Evolutionary conservation across 1,140 invertebrate species (phyloP).

Genomic region (Trichonephila inaurata): DNA sequence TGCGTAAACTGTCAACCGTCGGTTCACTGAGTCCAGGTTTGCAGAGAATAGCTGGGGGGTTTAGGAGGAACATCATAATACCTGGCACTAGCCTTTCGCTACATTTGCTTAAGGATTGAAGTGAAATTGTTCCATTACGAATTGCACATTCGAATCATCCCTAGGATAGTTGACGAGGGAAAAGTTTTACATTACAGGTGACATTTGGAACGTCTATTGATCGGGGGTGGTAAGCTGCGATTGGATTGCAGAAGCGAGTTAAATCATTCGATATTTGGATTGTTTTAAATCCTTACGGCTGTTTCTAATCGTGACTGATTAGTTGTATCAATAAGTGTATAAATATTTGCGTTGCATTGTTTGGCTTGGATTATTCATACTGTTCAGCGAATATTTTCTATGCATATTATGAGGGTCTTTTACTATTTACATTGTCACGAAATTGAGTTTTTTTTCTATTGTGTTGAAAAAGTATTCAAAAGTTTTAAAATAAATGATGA

Average conservation of each 20-base stretch:
- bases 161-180: neutral
- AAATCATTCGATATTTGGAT: neutral
- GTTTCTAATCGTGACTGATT: no score
- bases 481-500: no score
- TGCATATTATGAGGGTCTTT: no score
- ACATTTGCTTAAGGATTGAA: slow-evolving; percentile 41
- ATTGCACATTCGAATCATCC: neutral
- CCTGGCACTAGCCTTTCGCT: slow-evolving; percentile 19
- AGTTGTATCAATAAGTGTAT: no score
- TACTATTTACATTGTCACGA: no score
- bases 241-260: neutral
- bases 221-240: neutral
- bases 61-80: slow-evolving; percentile 3
- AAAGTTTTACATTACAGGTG: slow-evolving; percentile 13
- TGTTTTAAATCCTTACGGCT: neutral
- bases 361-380: no score
- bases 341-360: no score
- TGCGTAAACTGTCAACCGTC: slow-evolving; percentile 26
- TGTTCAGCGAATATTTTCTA: no score
- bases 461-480: no score
- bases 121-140: slow-evolving; percentile 38
- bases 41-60: slow-evolving; percentile 1
- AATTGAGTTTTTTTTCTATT: no score
- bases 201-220: neutral
- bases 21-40: neutral